Base-by-base conservation (phyloP, 2,888 invertebrate species). In the Drosophila testacea region DNA sequence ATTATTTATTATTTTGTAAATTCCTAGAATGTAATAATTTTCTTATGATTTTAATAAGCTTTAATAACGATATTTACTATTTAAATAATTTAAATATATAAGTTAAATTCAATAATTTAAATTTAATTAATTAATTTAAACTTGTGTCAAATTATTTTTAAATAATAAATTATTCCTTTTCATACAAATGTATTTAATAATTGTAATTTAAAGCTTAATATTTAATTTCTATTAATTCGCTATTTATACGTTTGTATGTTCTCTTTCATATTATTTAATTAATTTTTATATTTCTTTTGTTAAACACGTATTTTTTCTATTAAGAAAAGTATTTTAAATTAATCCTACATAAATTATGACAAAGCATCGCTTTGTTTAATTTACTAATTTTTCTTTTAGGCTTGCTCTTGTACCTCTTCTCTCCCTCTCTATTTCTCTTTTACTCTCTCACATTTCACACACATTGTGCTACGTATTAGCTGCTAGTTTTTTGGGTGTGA, bases 401-500 rank as follows among this genome's bases (percentile, higher is more conserved):
- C 39, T n/a, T 4, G 9, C 2, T 13, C n/a, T 30, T 7, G 2
- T 5, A n/a, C 38, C 4, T 4, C 47, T 36, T 11, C 48, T 38
- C 30, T 9, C 22, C 39, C 22, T 6, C 47, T 10, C 28, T 16
- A 16, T 22, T 32, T 36, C 13, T 32, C 47, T 4, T 27, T 2
- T 32, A 4, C 36, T n/a, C 39, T 28, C 48, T 42, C 32, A 42
- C 32, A 2, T 44, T 50, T 30, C 46, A 7, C 41, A 56, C 57
- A 62, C 50, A 34, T 59, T 38, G 16, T 39, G 22, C 36, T 39
- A 61, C 66, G 51, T 48, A 54, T 48, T 57, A 39, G 39, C 54
- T 38, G n/a, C 30, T 39, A 32, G 51, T 57, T 60, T 51, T 51
- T 38, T 39, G 69, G 67, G 71, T 77, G 61, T 78, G 76, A 71